Evolutionary conservation across 2,797 vertebrate genomes (phyloP).

Genomic region (Hephaestus fuliginosus): DNA sequence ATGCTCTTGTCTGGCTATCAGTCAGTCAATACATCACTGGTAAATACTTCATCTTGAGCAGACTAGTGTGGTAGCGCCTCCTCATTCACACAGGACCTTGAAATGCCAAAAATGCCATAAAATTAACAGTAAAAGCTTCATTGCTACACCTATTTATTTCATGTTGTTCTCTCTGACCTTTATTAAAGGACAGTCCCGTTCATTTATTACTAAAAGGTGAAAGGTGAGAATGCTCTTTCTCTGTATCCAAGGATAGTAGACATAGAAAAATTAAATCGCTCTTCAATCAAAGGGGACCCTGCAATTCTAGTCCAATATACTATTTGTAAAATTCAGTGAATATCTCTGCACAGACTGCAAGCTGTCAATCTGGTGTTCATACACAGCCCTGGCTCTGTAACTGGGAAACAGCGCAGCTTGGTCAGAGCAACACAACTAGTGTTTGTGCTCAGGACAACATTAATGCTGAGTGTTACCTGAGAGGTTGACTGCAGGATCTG

Average conservation of each 20-base stretch:
- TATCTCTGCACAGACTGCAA: too few relatives aligned
- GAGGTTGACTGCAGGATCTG: too few relatives aligned
- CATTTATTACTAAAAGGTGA: constrained; percentile 35
- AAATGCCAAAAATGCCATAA: constrained; percentile 7
- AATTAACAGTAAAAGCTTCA: constrained; percentile 14
- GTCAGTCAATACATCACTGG: background rate
- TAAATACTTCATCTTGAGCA: background rate
- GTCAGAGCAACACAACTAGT: too few relatives aligned
- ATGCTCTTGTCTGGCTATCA: background rate
- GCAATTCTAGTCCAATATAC: too few relatives aligned
- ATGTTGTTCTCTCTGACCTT: constrained; percentile 31
- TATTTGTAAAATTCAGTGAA: too few relatives aligned
- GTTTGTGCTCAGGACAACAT: too few relatives aligned
- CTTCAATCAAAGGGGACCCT: background rate
- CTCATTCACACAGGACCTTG: constrained; percentile 17
- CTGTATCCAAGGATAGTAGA: background rate
- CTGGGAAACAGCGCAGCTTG: too few relatives aligned
- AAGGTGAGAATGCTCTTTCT: constrained; percentile 4
- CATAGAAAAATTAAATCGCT: constrained; percentile 5
- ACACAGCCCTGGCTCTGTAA: too few relatives aligned
- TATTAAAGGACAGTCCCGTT: constrained; percentile 19
- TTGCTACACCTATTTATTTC: background rate
- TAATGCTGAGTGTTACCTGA: too few relatives aligned
- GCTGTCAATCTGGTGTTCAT: too few relatives aligned
- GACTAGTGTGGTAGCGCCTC: background rate